Evolutionary conservation across 2,888 invertebrate genomes (phyloP).

Genomic region (Dioctria linearis): DNA sequence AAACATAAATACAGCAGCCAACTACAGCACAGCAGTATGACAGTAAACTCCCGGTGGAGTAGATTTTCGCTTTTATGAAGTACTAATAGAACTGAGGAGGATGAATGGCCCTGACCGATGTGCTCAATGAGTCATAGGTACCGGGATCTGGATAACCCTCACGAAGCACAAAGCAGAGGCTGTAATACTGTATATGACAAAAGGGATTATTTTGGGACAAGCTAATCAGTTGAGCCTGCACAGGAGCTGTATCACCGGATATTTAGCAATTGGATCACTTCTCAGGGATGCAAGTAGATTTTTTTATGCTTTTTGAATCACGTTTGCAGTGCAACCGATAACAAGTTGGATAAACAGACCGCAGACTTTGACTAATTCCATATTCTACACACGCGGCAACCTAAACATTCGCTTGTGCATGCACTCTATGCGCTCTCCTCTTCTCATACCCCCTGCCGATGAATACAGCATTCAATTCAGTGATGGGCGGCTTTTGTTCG

Average conservation of each 20-base stretch:
- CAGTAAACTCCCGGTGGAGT: not conserved
- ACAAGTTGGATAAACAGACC: constrained; percentile 24
- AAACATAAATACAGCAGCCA: not conserved
- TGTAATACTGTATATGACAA: not conserved
- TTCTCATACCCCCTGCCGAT: not conserved
- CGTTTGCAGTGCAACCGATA: constrained; percentile 21
- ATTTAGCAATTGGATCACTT: constrained; percentile 6
- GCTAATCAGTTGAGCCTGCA: constrained; percentile 20
- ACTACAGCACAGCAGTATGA: not conserved
- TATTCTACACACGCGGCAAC: constrained; percentile 19
- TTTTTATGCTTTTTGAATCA: constrained; percentile 24
- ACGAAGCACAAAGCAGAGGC: not conserved
- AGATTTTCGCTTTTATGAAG: constrained; percentile 12
- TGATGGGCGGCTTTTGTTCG: not conserved
- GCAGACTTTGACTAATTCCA: constrained; percentile 11
- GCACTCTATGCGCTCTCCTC: not conserved
- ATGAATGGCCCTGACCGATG: not conserved
- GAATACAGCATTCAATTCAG: not conserved
- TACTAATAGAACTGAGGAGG: not conserved
- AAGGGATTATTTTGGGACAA: constrained; percentile 11
- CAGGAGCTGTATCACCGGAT: not conserved
- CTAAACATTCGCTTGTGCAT: not conserved
- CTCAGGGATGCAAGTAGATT: not conserved
- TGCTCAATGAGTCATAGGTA: not conserved
- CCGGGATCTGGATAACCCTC: not conserved